Evolutionary conservation across 1,140 invertebrate genomes (phyloP).

Genomic region (Mactra quadrangularis): DNA sequence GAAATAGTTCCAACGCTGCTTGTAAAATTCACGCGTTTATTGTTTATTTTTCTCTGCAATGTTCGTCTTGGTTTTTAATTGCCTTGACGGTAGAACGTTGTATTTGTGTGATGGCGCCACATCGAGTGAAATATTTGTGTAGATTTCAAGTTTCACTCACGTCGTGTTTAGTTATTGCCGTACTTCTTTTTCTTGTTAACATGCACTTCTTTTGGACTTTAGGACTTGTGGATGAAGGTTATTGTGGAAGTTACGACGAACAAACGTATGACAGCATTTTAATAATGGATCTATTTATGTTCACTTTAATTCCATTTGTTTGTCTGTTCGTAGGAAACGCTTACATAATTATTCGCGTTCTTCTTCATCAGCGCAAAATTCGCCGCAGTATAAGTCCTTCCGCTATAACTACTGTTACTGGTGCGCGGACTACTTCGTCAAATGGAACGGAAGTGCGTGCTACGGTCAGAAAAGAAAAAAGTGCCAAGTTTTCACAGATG

Average conservation of each 20-base stretch:
- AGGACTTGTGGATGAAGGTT: background rate
- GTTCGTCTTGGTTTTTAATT: constrained; percentile 70
- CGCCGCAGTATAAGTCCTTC: background rate
- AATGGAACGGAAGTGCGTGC: no score
- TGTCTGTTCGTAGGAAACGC: constrained; percentile 5
- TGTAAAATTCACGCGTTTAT: constrained; percentile 66
- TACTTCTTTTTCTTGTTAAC: constrained; percentile 4
- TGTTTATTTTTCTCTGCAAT: constrained; percentile 54
- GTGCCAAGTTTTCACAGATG: constrained; percentile 1
- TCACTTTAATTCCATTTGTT: background rate
- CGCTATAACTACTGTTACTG: background rate
- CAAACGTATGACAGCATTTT: background rate
- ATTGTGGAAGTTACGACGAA: background rate
- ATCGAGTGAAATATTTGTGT: constrained; percentile 47
- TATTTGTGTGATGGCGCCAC: constrained; percentile 66
- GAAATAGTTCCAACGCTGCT: constrained; percentile 10
- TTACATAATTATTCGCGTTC: constrained; percentile 2
- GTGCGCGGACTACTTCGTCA: background rate
- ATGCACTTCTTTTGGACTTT: constrained; percentile 26
- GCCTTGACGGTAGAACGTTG: constrained; percentile 69
- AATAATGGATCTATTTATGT: constrained; percentile 17
- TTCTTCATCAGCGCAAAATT: background rate
- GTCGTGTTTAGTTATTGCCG: background rate
- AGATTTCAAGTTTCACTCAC: background rate
- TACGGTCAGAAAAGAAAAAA: background rate